Evolutionary conservation across 2,888 invertebrate species (phyloP).

Genomic region (Halictus quadricinctus): DNA sequence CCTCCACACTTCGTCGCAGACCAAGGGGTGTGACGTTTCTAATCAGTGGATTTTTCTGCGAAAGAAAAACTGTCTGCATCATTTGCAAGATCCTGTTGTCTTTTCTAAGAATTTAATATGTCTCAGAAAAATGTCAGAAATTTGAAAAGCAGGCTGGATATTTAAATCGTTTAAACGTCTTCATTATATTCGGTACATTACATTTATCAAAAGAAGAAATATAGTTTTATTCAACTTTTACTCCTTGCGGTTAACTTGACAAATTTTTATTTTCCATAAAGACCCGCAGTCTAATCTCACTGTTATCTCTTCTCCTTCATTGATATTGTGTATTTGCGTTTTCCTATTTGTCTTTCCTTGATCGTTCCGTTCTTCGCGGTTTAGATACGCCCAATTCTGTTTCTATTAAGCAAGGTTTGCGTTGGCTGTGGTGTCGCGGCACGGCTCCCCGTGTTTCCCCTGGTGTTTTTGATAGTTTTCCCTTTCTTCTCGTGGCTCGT

Average conservation of each 20-base stretch:
- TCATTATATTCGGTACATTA: no score
- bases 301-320: not conserved
- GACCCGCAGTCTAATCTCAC: not conserved
- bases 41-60: not conserved
- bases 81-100: no score
- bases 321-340: not conserved
- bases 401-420: not conserved
- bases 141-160: no score
- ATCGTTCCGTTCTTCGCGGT: not conserved
- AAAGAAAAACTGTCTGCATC: not conserved
- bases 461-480: conserved; percentile 12
- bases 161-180: no score
- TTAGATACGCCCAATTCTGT: not conserved
- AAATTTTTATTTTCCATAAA: not conserved
- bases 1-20: not conserved
- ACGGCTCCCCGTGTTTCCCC: not conserved
- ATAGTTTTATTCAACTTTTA: not conserved
- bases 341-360: not conserved
- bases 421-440: not conserved
- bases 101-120: no score
- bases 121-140: no score
- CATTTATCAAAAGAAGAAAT: not conserved
- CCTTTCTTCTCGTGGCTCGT: not conserved
- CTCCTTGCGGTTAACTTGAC: not conserved
- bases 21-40: not conserved